Evolutionary conservation across 2,888 invertebrate species (phyloP), one percentile per base, ranked within the genome.

Genomic region (Eupsilia transversa): DNA sequence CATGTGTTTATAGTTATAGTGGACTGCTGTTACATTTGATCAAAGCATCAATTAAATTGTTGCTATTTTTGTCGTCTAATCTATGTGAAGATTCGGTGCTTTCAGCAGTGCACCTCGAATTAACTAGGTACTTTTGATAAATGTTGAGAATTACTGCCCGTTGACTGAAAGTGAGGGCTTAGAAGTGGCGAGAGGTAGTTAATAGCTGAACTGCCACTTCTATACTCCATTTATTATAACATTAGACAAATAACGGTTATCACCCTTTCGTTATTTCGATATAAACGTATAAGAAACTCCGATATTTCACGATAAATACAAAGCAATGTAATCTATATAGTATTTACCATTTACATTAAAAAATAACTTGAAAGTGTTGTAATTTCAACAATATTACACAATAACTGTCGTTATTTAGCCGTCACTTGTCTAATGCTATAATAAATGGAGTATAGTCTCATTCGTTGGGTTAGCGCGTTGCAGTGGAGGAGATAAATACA

Each of bases 91-190:
- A 81, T 59, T 12, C 17, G 3, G 7, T 46, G 20, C 9, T 64
- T 35, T 14, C 54, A 69, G 65, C 65, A 77, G 69, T 69, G 49
- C 63, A 63, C 46, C 56, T 17, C 69, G 33, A 72, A 64, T 33
- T 27, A 72, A 27, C 41, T 72, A 57, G 4, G 7, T 57, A 75
- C 66, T 79, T 74, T 83, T 83, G 65, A 76, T 72, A 66, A 77
- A 74, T 77, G 60, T 86, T 77, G 76, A 80, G 60, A 74, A 52
- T 64, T n/a, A 33, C 27, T 66, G 30, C 33, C 20, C 14, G 0
- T 52, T 49, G 30, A 56, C 43, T 57, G 10, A 33, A 43, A 54
- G 9, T 30, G 23, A 14, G 7, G 27, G 2, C 54, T 33, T 49
- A 30, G 46, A 54, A 59, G 57, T 46, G 57, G 38, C n/a, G 38